Evolutionary conservation across 2,113 vertebrate genomes (phyloP).

Genomic region (Abramis brama): DNA sequence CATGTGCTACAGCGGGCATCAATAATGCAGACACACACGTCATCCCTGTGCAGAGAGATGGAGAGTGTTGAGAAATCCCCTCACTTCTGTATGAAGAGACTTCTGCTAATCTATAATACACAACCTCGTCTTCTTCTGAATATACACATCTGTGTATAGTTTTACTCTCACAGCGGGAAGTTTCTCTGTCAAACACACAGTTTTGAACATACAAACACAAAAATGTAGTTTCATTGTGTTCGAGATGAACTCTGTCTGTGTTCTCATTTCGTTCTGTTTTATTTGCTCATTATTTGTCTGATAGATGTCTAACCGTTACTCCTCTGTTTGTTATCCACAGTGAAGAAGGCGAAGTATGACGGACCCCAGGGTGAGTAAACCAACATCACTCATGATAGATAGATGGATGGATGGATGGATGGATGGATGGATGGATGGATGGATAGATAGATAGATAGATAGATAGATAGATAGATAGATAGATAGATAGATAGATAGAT

Average conservation of each 20-base stretch:
- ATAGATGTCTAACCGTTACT: constrained; percentile 43
- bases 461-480: too few species aligned
- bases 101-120: not conserved
- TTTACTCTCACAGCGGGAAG: not conserved
- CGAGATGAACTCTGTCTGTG: not conserved
- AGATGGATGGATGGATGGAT: too few species aligned
- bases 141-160: too few species aligned
- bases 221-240: not conserved
- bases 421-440: too few species aligned
- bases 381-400: constrained; percentile 30
- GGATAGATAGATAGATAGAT: too few species aligned
- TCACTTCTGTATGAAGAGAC: not conserved
- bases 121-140: not conserved
- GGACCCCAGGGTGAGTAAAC: constrained; percentile 89
- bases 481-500: too few species aligned
- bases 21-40: constrained; percentile 70
- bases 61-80: not conserved
- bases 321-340: constrained; percentile 79
- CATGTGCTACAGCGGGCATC: constrained; percentile 57
- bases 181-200: not conserved
- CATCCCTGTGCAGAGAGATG: constrained; percentile 61
- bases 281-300: not conserved
- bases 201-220: not conserved
- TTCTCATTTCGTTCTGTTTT: not conserved
- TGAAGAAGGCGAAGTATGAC: constrained; percentile 98